Evolutionary conservation across 2,888 invertebrate species (phyloP).

Genomic region (Mycalesis mineus): DNA sequence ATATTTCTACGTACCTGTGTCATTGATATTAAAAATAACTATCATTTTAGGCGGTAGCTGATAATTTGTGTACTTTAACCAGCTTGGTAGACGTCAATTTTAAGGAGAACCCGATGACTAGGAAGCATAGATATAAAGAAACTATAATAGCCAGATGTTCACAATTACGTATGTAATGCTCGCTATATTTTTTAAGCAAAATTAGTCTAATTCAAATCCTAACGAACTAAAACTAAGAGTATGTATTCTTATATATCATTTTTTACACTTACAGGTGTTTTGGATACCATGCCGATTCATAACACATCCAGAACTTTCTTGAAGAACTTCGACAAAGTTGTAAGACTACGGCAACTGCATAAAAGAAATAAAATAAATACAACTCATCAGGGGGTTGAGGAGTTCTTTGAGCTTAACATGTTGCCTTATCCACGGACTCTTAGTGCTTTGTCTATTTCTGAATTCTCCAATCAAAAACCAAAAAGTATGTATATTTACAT

Average conservation of each 20-base stretch:
- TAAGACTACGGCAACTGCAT: constrained; percentile 65
- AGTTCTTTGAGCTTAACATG: constrained; percentile 68
- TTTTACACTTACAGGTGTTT: constrained; percentile 60
- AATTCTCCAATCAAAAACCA: constrained; percentile 48
- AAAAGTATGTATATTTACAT: constrained; percentile 40
- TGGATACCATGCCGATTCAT: constrained; percentile 80
- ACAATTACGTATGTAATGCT: constrained; percentile 70
- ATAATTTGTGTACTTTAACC: constrained; percentile 74
- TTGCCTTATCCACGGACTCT: constrained; percentile 50
- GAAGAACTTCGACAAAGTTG: constrained; percentile 79
- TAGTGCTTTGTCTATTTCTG: constrained; percentile 52
- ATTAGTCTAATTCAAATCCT: too few species aligned
- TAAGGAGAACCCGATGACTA: constrained; percentile 81
- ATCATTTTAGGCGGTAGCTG: constrained; percentile 62
- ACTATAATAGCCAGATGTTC: constrained; percentile 81
- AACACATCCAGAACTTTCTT: constrained; percentile 80
- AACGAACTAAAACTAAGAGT: constrained; percentile 47
- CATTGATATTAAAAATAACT: not conserved
- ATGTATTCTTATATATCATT: constrained; percentile 32
- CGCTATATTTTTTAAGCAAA: not conserved
- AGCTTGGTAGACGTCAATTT: constrained; percentile 78
- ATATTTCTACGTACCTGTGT: too few species aligned
- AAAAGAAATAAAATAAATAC: constrained; percentile 52
- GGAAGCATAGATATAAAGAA: constrained; percentile 81
- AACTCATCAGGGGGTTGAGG: constrained; percentile 50